Conservation (phyloP, 2,113 vertebrate genomes). For the Noturus placidus region DNA sequence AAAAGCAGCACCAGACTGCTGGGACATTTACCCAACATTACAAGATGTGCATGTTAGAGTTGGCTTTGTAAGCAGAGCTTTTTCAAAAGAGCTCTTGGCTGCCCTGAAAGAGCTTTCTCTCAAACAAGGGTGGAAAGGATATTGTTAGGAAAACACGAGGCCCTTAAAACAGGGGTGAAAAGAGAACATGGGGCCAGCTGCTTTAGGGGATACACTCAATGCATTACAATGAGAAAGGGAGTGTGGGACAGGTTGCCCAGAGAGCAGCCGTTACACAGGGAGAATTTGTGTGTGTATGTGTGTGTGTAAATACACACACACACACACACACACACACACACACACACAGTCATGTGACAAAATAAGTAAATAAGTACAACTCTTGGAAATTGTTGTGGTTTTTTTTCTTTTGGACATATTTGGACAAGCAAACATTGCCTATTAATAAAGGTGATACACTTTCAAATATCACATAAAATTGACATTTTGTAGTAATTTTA, state of each 20-base stretch:
- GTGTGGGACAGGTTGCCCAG: slow-evolving; percentile 1
- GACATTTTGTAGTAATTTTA: too few species aligned
- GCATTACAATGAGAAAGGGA: slow-evolving; percentile 60
- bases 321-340: too few species aligned
- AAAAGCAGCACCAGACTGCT: slow-evolving; percentile 68
- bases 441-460: too few species aligned
- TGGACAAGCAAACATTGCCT: too few species aligned
- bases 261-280: not conserved
- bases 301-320: not conserved
- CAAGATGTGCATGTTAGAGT: slow-evolving; percentile 69
- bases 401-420: too few species aligned
- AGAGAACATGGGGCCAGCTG: slow-evolving; percentile 78
- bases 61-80: slow-evolving; percentile 72
- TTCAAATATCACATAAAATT: too few species aligned
- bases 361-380: too few species aligned
- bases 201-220: slow-evolving; percentile 63
- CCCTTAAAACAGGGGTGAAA: slow-evolving; percentile 75
- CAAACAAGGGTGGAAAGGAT: slow-evolving; percentile 72
- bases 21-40: slow-evolving; percentile 71
- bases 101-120: slow-evolving; percentile 80
- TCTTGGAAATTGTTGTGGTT: too few species aligned
- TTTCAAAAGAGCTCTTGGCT: slow-evolving; percentile 74
- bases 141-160: slow-evolving; percentile 80
- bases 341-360: too few species aligned
- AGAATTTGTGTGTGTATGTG: not conserved